Base-by-base conservation (phyloP, 2,797 vertebrate genomes). In the Sebastes oblongus region DNA sequence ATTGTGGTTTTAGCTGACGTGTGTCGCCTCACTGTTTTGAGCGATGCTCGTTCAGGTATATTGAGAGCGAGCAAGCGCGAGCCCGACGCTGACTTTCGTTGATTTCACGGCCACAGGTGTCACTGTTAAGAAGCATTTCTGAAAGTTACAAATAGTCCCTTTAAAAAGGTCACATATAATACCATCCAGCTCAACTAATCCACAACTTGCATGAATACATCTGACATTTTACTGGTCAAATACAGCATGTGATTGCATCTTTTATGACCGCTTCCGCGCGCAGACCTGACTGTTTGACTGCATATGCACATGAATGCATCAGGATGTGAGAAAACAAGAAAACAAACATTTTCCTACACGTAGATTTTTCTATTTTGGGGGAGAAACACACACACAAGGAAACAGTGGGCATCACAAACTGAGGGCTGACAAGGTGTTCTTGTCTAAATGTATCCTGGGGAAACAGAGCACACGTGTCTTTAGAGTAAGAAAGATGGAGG, bases 351-450 rank as follows among this genome's bases (percentile, higher is more conserved):
- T 34, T 72, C 9, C 42, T 46, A 25, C 29, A 20, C 20, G 61
- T 9, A 72, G 29, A 73, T 56, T 20, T 68, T 22, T 85, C 66
- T 90, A 88, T 90, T 92, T 86, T 64, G 18, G 34, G 34, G 34
- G 60, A 76, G 14, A 75, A 30, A 70, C 54, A 68, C 62, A 68
- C 54, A 75, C 20, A 75, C 20, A 34, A 27, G 72, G 52, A 81
- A 29, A 13, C 46, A 5, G 9, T 54, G 69, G 88, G 86, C 59
- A 11, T 87, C 90, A 92, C 70, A 77, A 81, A 80, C 81, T 67
- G 46, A 84, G 65, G 66, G 25, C 22, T 77, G 69, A 82, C 72
- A 70, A 84, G 32, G 74, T 80, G 86, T 69, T 69, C 59, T 42
- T 32, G 77, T 83, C 81, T 75, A 81, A 78, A 90, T 85, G 32